Conservation (phyloP, 2,888 invertebrate genomes). For the Fissipunctia ypsillon region DNA sequence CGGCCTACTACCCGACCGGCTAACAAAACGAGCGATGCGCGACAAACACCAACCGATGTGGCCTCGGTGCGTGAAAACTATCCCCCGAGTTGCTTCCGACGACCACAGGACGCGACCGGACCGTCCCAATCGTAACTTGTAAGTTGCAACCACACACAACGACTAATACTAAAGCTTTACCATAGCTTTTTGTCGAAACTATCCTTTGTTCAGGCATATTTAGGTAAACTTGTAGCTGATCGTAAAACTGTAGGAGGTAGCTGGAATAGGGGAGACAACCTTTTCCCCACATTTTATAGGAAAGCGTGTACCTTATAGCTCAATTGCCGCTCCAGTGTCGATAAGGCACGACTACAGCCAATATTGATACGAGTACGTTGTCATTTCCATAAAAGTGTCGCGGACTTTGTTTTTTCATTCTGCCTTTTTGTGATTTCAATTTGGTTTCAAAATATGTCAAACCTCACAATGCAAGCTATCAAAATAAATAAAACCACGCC, state of each 20-base stretch:
- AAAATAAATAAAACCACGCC: neutral
- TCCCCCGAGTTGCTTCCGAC: neutral
- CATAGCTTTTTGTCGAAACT: constrained; percentile 25
- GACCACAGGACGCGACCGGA: constrained; percentile 8
- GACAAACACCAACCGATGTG: neutral
- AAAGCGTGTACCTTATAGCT: constrained; percentile 27
- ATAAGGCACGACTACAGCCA: constrained; percentile 2
- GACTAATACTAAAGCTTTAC: constrained; percentile 25
- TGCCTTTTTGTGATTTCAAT: constrained; percentile 4
- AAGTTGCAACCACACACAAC: constrained; percentile 22
- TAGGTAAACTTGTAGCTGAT: constrained; percentile 29
- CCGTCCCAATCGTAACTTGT: constrained; percentile 15
- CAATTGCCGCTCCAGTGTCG: constrained; percentile 25
- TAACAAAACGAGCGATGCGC: constrained; percentile 4
- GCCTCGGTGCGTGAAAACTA: constrained; percentile 2
- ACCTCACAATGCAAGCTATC: neutral
- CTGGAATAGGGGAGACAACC: neutral
- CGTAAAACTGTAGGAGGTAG: constrained; percentile 27
- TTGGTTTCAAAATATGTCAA: neutral
- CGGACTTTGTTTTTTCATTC: neutral
- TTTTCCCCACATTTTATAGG: constrained; percentile 22
- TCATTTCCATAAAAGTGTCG: constrained; percentile 2
- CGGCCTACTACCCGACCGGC: neutral
- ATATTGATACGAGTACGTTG: constrained; percentile 37
- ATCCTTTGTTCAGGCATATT: constrained; percentile 33